Evolutionary conservation across 1,140 invertebrate genomes (phyloP).

Genomic region (Polypedilum vanderplanki): DNA sequence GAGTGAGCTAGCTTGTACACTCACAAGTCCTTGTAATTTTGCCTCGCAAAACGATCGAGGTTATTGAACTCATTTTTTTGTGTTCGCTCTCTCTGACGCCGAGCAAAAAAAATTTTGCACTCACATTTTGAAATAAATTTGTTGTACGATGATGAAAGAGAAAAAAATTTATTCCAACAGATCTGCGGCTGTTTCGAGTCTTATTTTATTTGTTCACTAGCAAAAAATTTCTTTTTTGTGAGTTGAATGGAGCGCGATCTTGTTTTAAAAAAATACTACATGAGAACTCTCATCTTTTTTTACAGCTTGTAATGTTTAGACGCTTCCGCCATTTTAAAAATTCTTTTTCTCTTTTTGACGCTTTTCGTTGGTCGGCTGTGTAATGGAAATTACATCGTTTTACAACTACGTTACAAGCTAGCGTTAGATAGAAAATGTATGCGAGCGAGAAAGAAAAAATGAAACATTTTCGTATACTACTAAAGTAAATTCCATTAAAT

Average conservation of each 20-base stretch:
- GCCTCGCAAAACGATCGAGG: not conserved
- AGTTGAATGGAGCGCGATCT: not conserved
- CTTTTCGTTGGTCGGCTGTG: constrained; percentile 16
- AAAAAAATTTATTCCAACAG: constrained; percentile 8
- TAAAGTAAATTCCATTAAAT: too few species aligned
- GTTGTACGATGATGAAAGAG: not conserved
- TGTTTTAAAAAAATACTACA: not conserved
- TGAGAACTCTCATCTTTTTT: not conserved
- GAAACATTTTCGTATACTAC: too few species aligned
- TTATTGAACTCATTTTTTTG: not conserved
- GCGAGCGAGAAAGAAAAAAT: too few species aligned
- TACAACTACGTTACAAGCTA: not conserved
- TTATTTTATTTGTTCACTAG: constrained; percentile 4
- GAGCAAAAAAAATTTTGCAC: not conserved
- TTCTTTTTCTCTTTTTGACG: not conserved
- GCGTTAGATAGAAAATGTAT: too few species aligned
- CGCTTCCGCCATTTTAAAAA: constrained; percentile 1
- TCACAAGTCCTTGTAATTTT: not conserved
- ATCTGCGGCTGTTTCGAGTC: not conserved
- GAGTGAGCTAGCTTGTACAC: not conserved
- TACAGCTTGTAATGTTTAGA: constrained; percentile 9
- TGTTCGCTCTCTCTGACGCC: too few species aligned
- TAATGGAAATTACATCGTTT: constrained; percentile 6
- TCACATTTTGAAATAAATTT: too few species aligned
- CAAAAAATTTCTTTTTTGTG: not conserved